Percentiles rank a stretch among this genome's conserved stretches.
Evolutionary conservation across 2,888 invertebrate species (phyloP).

Genomic region (Epinotia nisella): DNA sequence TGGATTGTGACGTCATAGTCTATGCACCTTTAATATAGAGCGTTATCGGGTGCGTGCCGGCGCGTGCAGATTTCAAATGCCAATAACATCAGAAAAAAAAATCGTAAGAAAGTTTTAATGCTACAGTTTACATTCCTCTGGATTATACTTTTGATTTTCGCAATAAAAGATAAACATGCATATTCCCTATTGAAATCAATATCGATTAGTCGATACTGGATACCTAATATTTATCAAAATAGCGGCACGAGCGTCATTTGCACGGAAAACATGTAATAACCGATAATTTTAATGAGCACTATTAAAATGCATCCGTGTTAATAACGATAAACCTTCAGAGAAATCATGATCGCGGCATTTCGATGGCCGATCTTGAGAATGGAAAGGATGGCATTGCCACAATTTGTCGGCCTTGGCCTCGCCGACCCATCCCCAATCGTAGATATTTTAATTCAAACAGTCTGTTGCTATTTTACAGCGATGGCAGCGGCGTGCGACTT

Average conservation of each 20-base stretch:
- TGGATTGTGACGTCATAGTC: no score
- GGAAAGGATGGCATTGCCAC: constrained; percentile 39
- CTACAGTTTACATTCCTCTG: no score
- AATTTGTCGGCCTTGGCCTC: constrained; percentile 18
- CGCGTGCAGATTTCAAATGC: no score
- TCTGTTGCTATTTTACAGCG: neutral
- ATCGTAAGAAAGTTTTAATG: no score
- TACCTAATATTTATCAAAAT: constrained; percentile 8
- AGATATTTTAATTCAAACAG: neutral
- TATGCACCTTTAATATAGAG: no score
- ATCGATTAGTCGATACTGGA: constrained; percentile 12
- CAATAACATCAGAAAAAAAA: no score
- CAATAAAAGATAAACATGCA: no score
- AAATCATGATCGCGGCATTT: constrained; percentile 22
- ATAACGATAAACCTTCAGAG: constrained; percentile 14
- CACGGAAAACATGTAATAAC: neutral
- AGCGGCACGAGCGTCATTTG: neutral
- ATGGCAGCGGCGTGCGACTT: neutral
- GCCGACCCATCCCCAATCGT: constrained; percentile 34
- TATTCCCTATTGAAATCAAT: constrained; percentile 1
- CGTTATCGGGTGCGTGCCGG: no score
- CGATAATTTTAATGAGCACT: constrained; percentile 5
- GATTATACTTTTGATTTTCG: no score
- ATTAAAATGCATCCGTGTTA: constrained; percentile 18
- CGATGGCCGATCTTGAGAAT: constrained; percentile 31